Conservation (phyloP, 2,888 invertebrate genomes). For the Hylaea fasciaria region DNA sequence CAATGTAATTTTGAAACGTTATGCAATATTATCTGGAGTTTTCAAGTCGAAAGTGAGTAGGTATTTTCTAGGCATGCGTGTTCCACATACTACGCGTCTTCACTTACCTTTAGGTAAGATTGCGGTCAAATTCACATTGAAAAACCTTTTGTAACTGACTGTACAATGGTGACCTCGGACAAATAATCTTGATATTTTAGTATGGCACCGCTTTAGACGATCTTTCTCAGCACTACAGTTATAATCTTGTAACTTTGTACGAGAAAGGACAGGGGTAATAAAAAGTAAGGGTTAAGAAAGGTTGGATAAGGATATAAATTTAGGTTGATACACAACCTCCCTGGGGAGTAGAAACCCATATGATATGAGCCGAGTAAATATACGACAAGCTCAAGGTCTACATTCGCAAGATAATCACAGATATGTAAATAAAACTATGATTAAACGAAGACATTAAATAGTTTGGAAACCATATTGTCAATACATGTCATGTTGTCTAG, state of each 20-base stretch:
- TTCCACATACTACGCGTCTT: too few species aligned
- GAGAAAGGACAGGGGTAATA: conserved; percentile 35
- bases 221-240: conserved; percentile 12
- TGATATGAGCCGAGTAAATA: conserved; percentile 66
- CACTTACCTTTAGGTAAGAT: too few species aligned
- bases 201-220: conserved; percentile 1
- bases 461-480: neutral
- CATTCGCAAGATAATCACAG: conserved; percentile 1
- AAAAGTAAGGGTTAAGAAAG: conserved; percentile 63
- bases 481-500: too few species aligned
- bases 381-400: conserved; percentile 48
- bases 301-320: conserved; percentile 67
- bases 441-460: neutral
- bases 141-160: too few species aligned
- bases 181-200: conserved; percentile 1
- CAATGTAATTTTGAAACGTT: too few species aligned
- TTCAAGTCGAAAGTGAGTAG: too few species aligned
- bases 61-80: too few species aligned
- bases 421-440: conserved; percentile 9
- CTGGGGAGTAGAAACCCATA: conserved; percentile 55
- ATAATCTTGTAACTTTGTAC: conserved; percentile 10
- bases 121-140: too few species aligned
- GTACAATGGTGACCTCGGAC: too few species aligned
- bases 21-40: too few species aligned
- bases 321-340: conserved; percentile 69